Percentiles rank a stretch among this genome's conserved stretches.
Evolutionary conservation across 2,113 vertebrate species (phyloP).

Genomic region (Amphiprion percula): DNA sequence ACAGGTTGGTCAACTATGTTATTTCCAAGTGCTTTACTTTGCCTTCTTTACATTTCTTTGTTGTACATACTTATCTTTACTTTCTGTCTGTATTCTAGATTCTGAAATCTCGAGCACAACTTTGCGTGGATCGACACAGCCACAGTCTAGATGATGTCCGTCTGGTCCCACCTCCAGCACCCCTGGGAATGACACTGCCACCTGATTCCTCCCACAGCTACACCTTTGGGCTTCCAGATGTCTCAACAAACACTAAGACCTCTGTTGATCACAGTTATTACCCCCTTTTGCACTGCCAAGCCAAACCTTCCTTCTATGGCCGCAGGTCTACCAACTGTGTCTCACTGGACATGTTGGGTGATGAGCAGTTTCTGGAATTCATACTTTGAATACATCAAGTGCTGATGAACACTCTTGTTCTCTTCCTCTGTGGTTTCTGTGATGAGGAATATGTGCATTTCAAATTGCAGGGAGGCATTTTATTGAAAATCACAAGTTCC

Average conservation of each 20-base stretch:
- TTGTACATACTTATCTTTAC: constrained; percentile 5
- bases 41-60: not conserved
- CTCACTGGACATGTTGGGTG: constrained; percentile 86
- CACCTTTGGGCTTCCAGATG: constrained; percentile 84
- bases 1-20: constrained; percentile 79
- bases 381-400: constrained; percentile 80
- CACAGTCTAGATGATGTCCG: constrained; percentile 86
- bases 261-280: constrained; percentile 74
- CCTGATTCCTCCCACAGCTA: constrained; percentile 85
- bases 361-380: constrained; percentile 85
- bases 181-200: constrained; percentile 70
- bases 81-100: constrained; percentile 63
- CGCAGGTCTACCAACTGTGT: constrained; percentile 87
- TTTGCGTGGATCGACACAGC: constrained; percentile 80
- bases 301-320: constrained; percentile 85
- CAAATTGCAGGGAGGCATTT: constrained; percentile 26
- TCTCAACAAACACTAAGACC: constrained; percentile 62
- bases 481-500: not conserved
- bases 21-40: not conserved
- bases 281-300: constrained; percentile 79
- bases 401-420: not conserved
- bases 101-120: constrained; percentile 57
- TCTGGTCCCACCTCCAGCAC: constrained; percentile 68
- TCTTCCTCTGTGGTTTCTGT: constrained; percentile 6
- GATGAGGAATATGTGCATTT: constrained; percentile 15